These are phyloP conservation scores for Illadopsis cleaveri DNA, from an alignment of 2,113 vertebrate species.

Conservation along the genomic window DNA sequence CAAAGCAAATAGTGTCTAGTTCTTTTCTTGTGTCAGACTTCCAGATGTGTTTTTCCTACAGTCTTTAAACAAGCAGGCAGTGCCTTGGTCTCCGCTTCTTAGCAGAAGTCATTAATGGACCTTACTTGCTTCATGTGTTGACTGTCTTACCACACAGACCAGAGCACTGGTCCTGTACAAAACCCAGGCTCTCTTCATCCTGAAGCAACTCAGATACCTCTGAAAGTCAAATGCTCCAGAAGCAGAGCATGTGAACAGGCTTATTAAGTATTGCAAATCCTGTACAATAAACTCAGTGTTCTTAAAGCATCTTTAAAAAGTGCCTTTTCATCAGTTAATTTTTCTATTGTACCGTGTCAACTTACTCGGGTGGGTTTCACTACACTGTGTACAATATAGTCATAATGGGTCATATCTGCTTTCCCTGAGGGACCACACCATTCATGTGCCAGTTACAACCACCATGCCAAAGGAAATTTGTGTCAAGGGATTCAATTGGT, in stretches of 20 bases:
- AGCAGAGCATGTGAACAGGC: not conserved
- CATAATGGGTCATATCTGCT: not conserved
- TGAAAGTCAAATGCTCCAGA: not conserved
- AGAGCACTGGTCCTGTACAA: not conserved
- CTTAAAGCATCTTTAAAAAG: not conserved
- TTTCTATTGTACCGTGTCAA: not conserved
- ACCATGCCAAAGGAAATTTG: not conserved
- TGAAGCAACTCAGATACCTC: not conserved
- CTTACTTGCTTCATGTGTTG: not conserved
- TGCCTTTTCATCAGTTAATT: not conserved
- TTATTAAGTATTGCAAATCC: not conserved
- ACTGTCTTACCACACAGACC: not conserved
- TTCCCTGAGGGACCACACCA: not conserved
- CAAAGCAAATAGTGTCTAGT: not conserved
- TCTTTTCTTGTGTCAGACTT: not conserved
- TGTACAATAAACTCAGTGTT: not conserved
- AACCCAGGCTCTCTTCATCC: not conserved
- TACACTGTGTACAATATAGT: rapidly evolving
- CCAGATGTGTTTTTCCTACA: not conserved
- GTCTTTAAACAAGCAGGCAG: not conserved
- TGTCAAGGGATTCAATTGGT: not conserved
- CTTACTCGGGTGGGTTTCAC: not conserved
- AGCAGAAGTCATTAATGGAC: not conserved
- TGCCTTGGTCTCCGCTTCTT: not conserved
- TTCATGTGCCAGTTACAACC: not conserved